phyloP scores from a whole-genome alignment of 2,797 vertebrate species.

The Catharus ustulatus region DNA sequence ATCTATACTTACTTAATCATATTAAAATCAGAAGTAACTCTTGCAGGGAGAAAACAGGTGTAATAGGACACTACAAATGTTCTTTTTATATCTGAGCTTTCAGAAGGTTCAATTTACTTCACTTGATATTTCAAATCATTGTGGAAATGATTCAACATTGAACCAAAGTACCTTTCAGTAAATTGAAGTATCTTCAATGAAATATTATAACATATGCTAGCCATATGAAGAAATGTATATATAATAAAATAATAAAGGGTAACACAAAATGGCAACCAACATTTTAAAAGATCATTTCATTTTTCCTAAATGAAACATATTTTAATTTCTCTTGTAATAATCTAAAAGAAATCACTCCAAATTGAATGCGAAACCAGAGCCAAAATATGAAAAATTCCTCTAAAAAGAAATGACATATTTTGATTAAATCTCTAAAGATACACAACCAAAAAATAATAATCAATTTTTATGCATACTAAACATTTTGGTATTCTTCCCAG shows the following conservation, averaged over 20 bases:
- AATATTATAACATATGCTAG: background rate
- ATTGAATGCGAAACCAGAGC: background rate
- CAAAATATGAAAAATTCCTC: background rate
- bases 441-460: background rate
- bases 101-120: background rate
- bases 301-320: background rate
- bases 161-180: background rate
- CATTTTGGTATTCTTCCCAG: background rate
- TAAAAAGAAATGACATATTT: background rate
- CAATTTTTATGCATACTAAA: background rate
- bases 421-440: background rate
- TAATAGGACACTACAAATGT: background rate
- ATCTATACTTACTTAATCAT: background rate
- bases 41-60: background rate
- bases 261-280: background rate
- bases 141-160: background rate
- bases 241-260: background rate
- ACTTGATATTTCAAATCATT: background rate
- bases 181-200: background rate
- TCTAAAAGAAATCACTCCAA: background rate
- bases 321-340: background rate
- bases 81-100: background rate
- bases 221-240: background rate
- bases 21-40: background rate
- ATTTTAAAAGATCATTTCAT: background rate